Evolutionary conservation across 2,888 invertebrate genomes (phyloP).

Genomic region (Bembecia ichneumoniformis): DNA sequence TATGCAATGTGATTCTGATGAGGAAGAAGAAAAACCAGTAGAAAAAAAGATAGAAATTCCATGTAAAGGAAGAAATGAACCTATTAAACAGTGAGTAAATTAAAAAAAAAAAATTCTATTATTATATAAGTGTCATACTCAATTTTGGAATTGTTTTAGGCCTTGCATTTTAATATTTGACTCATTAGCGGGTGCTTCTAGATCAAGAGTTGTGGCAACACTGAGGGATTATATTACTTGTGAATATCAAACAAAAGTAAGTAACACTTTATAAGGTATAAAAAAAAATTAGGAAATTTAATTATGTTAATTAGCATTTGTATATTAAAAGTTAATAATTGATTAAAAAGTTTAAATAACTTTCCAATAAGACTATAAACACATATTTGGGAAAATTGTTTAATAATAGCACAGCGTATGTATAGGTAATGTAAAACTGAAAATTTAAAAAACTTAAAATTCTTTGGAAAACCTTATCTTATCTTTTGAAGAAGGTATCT

Average conservation of each 20-base stretch:
- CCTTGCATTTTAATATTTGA: constrained; percentile 97
- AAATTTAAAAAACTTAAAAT: too few relatives aligned
- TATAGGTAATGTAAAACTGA: too few relatives aligned
- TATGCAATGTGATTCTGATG: constrained; percentile 67
- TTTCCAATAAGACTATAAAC: too few relatives aligned
- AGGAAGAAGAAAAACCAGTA: constrained; percentile 51
- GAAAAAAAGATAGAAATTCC: constrained; percentile 49
- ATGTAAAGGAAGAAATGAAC: constrained; percentile 48
- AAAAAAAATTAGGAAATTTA: too few relatives aligned
- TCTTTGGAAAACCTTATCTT: too few relatives aligned
- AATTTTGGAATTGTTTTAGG: constrained; percentile 62
- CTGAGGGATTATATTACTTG: constrained; percentile 92
- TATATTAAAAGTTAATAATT: too few relatives aligned
- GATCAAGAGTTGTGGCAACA: constrained; percentile 89
- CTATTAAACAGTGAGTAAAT: constrained; percentile 76
- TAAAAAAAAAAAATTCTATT: not conserved
- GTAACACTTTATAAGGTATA: not conserved
- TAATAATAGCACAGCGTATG: too few relatives aligned
- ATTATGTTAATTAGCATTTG: too few relatives aligned
- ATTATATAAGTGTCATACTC: not conserved
- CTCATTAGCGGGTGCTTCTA: constrained; percentile 87
- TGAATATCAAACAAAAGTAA: constrained; percentile 84
- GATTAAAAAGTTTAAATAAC: too few relatives aligned
- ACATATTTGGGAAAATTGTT: too few relatives aligned
- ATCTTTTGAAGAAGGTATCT: too few relatives aligned